A percentile compares a stretch with the other conserved stretches of the same genome.
phyloP scores from a whole-genome alignment of 2,888 invertebrate genomes.

The Teleiodes luculella region DNA sequence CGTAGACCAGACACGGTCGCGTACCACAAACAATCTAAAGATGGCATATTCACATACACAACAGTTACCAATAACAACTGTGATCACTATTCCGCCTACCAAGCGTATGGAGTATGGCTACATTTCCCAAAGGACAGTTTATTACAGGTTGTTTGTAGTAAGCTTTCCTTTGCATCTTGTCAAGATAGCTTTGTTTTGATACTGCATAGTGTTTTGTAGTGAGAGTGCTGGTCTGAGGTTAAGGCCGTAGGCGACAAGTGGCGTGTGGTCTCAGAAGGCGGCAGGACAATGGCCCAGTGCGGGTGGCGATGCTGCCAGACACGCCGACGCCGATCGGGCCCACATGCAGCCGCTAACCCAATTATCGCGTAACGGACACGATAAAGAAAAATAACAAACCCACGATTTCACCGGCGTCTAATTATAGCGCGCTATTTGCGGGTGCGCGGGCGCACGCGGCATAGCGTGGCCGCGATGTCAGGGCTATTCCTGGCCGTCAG shows the following conservation, averaged over 20 bases:
- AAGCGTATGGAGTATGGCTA: too few relatives aligned
- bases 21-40: too few relatives aligned
- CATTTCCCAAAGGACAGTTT: too few relatives aligned
- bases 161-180: too few relatives aligned
- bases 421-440: constrained; percentile 76
- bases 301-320: constrained; percentile 53
- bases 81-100: too few relatives aligned
- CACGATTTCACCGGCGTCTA: constrained; percentile 77
- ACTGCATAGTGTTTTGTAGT: too few relatives aligned
- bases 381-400: constrained; percentile 80
- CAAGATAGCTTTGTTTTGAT: too few relatives aligned
- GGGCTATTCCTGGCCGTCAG: constrained; percentile 77
- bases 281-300: constrained; percentile 51
- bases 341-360: constrained; percentile 77
- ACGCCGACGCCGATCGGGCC: constrained; percentile 74
- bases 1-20: too few relatives aligned
- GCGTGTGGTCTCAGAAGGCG: constrained; percentile 14
- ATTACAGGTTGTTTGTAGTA: too few relatives aligned
- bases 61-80: too few relatives aligned
- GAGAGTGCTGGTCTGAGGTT: background rate
- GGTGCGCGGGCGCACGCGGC: constrained; percentile 75
- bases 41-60: too few relatives aligned
- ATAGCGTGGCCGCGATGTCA: constrained; percentile 77
- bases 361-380: constrained; percentile 78
- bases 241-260: background rate